Evolutionary conservation across 2,113 vertebrate genomes (phyloP), one percentile per base, ranked within the genome.

Genomic region (Anas platyrhynchos): DNA sequence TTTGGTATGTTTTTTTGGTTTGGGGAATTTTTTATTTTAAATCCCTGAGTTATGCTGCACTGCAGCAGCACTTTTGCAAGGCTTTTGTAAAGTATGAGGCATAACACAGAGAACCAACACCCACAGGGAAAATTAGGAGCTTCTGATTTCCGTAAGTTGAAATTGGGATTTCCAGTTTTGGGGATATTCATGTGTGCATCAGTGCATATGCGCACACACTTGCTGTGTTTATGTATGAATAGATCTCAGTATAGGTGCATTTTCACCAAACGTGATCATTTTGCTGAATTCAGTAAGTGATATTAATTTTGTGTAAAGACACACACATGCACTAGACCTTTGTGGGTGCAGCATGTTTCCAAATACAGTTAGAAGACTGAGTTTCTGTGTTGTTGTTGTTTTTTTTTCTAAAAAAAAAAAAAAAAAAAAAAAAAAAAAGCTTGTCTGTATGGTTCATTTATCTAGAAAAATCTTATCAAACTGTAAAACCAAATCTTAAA

Each of bases 401-500:
- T 27, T 78, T 73, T 92, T 83, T 41, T 38, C 13, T 13, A 85
- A 77, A 61, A 63, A 76, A 66, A 41, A 41, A 14, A 84, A 77
- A 61, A 63, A 76, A 66, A 85, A 14, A 84, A 77, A 61, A 63
- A 76, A 66, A 85, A 77, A 61, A 63, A 76, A 66, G 38, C 86
- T 96, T 95, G 94, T 97, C 92, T 95, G 46, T 77, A 73, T 96
- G 92, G 84, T 94, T 96, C 52, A 7, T 54, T 96, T 96, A 96
- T 83, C 86, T 93, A 87, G 82, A 82, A 81, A 88, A 92, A 84
- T 84, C 86, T 96, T 65, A 72, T 97, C 93, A 85, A 94, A 56
- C 96, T 98, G 97, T 98, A 77, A 67, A 97, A 98, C 96, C 98
- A 96, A 96, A 96, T 86, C 84, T 97, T 96, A 93, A 96, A 46